A percentile compares a stretch with the other conserved stretches of the same genome.
Conservation (phyloP, 2,113 vertebrate genomes). For the Xiphias gladius region DNA sequence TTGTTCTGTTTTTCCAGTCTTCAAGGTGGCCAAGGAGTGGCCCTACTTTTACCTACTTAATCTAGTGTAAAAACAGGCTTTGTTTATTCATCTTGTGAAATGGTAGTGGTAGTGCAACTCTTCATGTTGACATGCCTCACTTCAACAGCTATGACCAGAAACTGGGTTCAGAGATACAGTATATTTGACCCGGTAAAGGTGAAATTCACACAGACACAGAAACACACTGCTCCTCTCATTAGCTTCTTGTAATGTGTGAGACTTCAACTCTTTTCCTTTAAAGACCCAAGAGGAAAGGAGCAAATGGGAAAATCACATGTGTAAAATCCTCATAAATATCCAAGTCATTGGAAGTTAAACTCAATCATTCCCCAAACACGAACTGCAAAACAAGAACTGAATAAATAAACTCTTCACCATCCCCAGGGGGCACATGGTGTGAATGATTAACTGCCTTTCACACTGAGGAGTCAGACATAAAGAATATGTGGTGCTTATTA, state of each 20-base stretch:
- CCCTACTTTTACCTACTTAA: conserved; percentile 20
- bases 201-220: conserved; percentile 22
- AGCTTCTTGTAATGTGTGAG: conserved; percentile 35
- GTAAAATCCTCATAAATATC: conserved; percentile 62
- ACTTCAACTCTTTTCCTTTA: conserved; percentile 23
- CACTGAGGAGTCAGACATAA: background rate
- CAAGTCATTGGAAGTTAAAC: conserved; percentile 38
- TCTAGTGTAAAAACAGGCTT: conserved; percentile 37
- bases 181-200: conserved; percentile 18
- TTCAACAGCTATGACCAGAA: conserved; percentile 40
- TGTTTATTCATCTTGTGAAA: conserved; percentile 47
- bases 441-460: conserved; percentile 49
- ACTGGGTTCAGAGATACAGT: background rate
- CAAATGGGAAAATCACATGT: conserved; percentile 63
- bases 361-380: conserved; percentile 23
- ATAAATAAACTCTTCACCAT: conserved; percentile 51
- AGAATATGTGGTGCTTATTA: conserved; percentile 17
- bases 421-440: background rate
- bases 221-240: conserved; percentile 21
- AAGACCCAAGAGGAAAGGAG: conserved; percentile 34
- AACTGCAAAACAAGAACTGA: conserved; percentile 58
- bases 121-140: conserved; percentile 13
- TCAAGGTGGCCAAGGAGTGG: conserved; percentile 14
- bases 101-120: background rate
- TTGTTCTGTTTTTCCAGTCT: conserved; percentile 32